Evolutionary conservation across 2,797 vertebrate genomes (phyloP).

Genomic region (Kryptolebias ocellatus): DNA sequence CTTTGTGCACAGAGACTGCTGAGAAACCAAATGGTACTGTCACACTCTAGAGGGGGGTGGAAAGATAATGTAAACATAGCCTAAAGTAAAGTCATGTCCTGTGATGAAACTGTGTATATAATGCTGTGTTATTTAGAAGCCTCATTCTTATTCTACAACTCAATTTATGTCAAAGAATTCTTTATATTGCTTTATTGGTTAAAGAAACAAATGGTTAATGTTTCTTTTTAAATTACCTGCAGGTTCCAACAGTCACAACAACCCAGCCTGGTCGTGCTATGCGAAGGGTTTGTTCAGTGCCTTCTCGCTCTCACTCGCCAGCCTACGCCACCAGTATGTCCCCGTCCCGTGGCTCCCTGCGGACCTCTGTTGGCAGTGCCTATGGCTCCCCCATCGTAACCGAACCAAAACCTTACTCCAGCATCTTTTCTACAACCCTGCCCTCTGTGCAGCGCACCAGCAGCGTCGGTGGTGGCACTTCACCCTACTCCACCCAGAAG

Average conservation of each 20-base stretch:
- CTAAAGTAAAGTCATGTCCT: slow-evolving; percentile 39
- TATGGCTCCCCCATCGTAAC: slow-evolving; percentile 89
- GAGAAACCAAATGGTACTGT: slow-evolving; percentile 61
- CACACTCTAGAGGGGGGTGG: slow-evolving; percentile 16
- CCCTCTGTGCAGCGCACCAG: slow-evolving; percentile 83
- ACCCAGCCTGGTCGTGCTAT: slow-evolving; percentile 85
- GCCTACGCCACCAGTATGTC: slow-evolving; percentile 89
- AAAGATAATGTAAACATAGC: slow-evolving; percentile 39
- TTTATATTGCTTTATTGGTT: slow-evolving; percentile 10
- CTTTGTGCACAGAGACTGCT: slow-evolving; percentile 47
- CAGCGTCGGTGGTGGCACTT: slow-evolving; percentile 58
- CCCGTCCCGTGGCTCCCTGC: slow-evolving; percentile 90
- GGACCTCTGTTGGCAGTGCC: slow-evolving; percentile 86
- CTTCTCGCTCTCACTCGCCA: slow-evolving; percentile 93
- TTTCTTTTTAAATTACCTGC: slow-evolving; percentile 30
- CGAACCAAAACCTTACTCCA: slow-evolving; percentile 86
- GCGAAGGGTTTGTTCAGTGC: slow-evolving; percentile 93
- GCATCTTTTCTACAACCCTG: slow-evolving; percentile 88
- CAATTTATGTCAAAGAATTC: slow-evolving; percentile 19
- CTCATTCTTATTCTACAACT: slow-evolving; percentile 18
- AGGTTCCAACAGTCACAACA: slow-evolving; percentile 80
- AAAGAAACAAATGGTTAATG: not conserved
- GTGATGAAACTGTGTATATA: slow-evolving; percentile 43
- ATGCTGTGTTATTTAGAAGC: slow-evolving; percentile 24
- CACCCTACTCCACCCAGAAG: slow-evolving; percentile 85